These are phyloP conservation scores for Torymus tubicola DNA, from an alignment of 2,888 invertebrate species.

Conservation along the genomic window DNA sequence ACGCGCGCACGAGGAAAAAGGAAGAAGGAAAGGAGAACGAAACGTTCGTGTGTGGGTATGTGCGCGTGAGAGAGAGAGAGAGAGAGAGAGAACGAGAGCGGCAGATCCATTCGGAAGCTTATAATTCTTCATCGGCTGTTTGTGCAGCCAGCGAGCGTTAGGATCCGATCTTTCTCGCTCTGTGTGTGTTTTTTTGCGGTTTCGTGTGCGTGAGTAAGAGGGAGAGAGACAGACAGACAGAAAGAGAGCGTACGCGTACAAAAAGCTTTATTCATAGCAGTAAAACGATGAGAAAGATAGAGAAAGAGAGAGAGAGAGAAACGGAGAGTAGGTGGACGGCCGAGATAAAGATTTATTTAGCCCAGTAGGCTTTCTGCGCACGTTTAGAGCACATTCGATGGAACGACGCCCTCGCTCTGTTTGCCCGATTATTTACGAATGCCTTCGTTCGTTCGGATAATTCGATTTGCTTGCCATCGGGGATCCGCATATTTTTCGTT, in stretches of 20 bases:
- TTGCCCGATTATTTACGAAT: neutral
- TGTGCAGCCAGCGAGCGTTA: conserved; percentile 31
- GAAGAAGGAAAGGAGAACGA: neutral
- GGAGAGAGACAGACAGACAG: no score
- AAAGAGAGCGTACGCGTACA: neutral
- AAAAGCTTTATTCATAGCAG: conserved; percentile 39
- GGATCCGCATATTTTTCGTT: neutral
- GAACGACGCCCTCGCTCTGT: neutral
- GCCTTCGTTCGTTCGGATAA: neutral
- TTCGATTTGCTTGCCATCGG: neutral
- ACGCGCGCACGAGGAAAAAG: conserved; percentile 32
- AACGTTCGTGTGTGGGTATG: neutral
- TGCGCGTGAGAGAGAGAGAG: conserved; percentile 25
- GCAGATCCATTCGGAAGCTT: conserved; percentile 56
- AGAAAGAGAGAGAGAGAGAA: conserved; percentile 1
- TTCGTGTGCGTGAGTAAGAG: no score
- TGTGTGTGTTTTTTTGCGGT: conserved; percentile 15
- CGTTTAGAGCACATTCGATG: conserved; percentile 2
- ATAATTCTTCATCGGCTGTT: conserved; percentile 63
- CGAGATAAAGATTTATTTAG: conserved; percentile 42
- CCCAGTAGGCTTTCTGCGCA: conserved; percentile 6
- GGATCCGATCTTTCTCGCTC: neutral
- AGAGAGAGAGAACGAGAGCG: conserved; percentile 15
- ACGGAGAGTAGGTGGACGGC: neutral
- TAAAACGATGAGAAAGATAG: conserved; percentile 37